Evolutionary conservation across 2,888 invertebrate species (phyloP), one percentile per base, ranked within the genome.

Genomic region (Dioctria rufipes): DNA sequence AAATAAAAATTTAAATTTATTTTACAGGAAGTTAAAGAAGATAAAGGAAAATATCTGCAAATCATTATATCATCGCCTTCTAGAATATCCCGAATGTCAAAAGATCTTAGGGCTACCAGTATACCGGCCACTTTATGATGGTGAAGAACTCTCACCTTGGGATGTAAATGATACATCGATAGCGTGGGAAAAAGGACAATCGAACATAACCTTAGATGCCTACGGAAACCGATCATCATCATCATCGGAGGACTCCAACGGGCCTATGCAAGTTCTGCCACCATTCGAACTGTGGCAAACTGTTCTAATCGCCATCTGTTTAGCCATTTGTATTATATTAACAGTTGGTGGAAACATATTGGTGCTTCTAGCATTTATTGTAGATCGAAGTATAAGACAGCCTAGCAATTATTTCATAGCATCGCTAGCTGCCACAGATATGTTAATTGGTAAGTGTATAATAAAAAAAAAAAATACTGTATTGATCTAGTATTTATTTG

Each of bases 331-430:
- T 88, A 97, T 98, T 85, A 91, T 98, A 65, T 91, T 98, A 84
- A 98, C 98, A 0, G 95, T 98, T 82, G 94, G 95, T 83, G 99
- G 99, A 79, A 99, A 99, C 88, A 95, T 98, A 79, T 92, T 99
- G 83, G 98, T 99, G 80, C 92, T 99, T 79, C 90, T 98, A 85
- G 97, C 98, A 66, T 99, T 99, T 89, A 94, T 98, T 83, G 96
- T 98, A 63, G 98, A 98, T 89, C 91, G 98, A 81, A 95, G 95
- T 84, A 96, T 96, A 86, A 91, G 99, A 80, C 98, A 99, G 88
- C 99, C 99, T 43, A 98, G 98, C 89, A 99, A 99, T 91, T 99
- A 99, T 91, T 99, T 99, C 91, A 98, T 99, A 84, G 98, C 98
- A 6, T 99, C 99, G 0, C 92, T 99, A 83, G 99, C 99, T 67